Conservation (phyloP, 2,888 invertebrate genomes). For the Papilio protenor region DNA sequence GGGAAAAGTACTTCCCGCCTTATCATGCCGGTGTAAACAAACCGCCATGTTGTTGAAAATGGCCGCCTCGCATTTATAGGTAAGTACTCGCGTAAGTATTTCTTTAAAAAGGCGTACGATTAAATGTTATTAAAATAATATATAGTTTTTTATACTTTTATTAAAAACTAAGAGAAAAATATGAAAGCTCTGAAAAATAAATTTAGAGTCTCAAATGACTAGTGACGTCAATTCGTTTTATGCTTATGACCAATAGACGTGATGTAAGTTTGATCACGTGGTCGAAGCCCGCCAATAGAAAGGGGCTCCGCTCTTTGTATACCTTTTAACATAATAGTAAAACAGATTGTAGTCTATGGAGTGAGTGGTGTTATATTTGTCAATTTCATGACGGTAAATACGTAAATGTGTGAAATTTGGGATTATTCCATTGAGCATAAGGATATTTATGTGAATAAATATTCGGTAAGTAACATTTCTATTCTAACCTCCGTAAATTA, state of each 20-base stretch:
- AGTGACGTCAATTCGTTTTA: slow-evolving; percentile 63
- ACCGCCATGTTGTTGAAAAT: slow-evolving; percentile 82
- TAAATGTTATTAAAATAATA: slow-evolving; percentile 28
- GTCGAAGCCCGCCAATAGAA: slow-evolving; percentile 77
- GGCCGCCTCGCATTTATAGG: slow-evolving; percentile 61
- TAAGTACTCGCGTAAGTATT: slow-evolving; percentile 60
- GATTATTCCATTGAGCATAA: slow-evolving; percentile 88
- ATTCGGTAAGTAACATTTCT: slow-evolving; percentile 85
- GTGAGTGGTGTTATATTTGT: slow-evolving; percentile 83
- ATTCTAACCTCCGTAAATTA: slow-evolving; percentile 47
- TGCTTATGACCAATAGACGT: slow-evolving; percentile 70
- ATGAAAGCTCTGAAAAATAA: slow-evolving; percentile 23
- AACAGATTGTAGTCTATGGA: slow-evolving; percentile 82
- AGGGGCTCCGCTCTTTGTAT: slow-evolving; percentile 82
- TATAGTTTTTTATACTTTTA: background rate
- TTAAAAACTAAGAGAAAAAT: background rate
- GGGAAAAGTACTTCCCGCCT: slow-evolving; percentile 75
- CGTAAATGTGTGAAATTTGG: slow-evolving; percentile 88
- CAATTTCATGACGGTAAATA: slow-evolving; percentile 80
- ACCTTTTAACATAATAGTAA: slow-evolving; percentile 81
- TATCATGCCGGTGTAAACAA: slow-evolving; percentile 85
- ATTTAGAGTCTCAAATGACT: slow-evolving; percentile 56
- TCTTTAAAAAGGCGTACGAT: slow-evolving; percentile 23
- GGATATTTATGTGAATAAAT: slow-evolving; percentile 86
- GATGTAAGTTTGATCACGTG: slow-evolving; percentile 79